A percentile compares a stretch with the other conserved stretches of the same genome.
These are phyloP conservation scores for Drosophila borealis DNA, from an alignment of 2,888 invertebrate genomes.

Conservation along the genomic window DNA sequence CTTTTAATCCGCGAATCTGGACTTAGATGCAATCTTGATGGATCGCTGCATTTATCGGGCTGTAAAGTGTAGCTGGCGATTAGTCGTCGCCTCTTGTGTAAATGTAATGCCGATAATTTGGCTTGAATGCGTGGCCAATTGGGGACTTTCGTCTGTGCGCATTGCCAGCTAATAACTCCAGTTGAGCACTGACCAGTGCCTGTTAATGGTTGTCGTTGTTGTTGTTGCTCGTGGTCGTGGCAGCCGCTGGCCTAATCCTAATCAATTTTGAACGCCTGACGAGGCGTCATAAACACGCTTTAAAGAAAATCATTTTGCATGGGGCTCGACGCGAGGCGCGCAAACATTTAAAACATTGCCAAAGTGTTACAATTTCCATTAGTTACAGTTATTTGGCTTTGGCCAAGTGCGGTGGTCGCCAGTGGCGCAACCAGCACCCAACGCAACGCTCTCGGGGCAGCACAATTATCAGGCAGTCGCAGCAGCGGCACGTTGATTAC, in stretches of 20 bases:
- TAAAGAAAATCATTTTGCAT: constrained; percentile 67
- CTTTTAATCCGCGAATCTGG: constrained; percentile 14
- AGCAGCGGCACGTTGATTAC: constrained; percentile 71
- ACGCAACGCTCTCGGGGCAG: constrained; percentile 37
- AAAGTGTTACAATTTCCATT: constrained; percentile 81
- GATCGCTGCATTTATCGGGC: constrained; percentile 53
- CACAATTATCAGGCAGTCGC: constrained; percentile 68
- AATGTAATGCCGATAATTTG: constrained; percentile 76
- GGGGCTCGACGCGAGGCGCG: constrained; percentile 19
- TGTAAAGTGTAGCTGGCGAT: constrained; percentile 50
- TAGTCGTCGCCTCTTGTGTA: constrained; percentile 62
- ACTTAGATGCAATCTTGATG: constrained; percentile 63
- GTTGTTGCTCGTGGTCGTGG: constrained; percentile 29
- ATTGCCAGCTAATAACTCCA: constrained; percentile 54
- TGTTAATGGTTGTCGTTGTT: constrained; percentile 45
- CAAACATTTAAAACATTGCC: constrained; percentile 69
- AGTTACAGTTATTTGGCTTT: constrained; percentile 77
- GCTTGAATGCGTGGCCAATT: constrained; percentile 68
- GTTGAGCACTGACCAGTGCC: constrained; percentile 38
- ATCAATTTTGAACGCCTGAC: constrained; percentile 78
- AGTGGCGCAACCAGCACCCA: constrained; percentile 64
- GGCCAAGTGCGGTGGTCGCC: constrained; percentile 55
- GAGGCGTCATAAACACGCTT: constrained; percentile 79
- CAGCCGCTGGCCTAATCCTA: constrained; percentile 69
- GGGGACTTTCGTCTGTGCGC: constrained; percentile 42